These are phyloP conservation scores for Ruditapes philippinarum DNA, from an alignment of 1,140 invertebrate species.

Conservation along the genomic window DNA sequence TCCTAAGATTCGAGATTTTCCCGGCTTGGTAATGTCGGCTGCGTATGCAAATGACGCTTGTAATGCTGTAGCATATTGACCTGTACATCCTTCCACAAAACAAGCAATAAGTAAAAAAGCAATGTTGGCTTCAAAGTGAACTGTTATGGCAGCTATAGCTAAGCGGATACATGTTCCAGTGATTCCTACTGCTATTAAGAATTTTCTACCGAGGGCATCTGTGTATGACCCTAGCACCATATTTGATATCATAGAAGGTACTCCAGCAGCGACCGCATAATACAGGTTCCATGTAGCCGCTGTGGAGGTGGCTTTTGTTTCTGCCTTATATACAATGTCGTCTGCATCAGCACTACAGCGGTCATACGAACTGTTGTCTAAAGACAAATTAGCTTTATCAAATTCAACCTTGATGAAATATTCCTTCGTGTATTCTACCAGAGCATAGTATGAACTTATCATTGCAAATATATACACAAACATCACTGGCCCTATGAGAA, in stretches of 20 bases:
- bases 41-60: slow-evolving; percentile 48
- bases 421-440: slow-evolving; percentile 32
- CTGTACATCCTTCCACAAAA: slow-evolving; percentile 53
- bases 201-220: slow-evolving; percentile 40
- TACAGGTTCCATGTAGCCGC: slow-evolving; percentile 33
- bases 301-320: slow-evolving; percentile 2
- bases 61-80: slow-evolving; percentile 19
- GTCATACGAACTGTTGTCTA: background rate
- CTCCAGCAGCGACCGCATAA: slow-evolving; percentile 1
- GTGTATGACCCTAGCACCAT: slow-evolving; percentile 48
- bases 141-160: background rate
- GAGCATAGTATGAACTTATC: slow-evolving; percentile 17
- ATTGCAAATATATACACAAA: slow-evolving; percentile 35
- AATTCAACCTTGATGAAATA: slow-evolving; percentile 21
- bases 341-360: slow-evolving; percentile 14
- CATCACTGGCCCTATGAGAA: slow-evolving; percentile 26
- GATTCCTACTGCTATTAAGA: slow-evolving; percentile 38
- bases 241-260: slow-evolving; percentile 40
- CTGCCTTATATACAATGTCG: slow-evolving; percentile 17
- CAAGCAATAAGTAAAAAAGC: slow-evolving; percentile 26
- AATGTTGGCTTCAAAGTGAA: slow-evolving; percentile 19
- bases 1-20: slow-evolving; percentile 20
- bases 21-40: slow-evolving; percentile 46
- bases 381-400: slow-evolving; percentile 28
- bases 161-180: slow-evolving; percentile 14